Conservation (phyloP, 2,797 vertebrate genomes). For the Sibirionetta formosa region DNA sequence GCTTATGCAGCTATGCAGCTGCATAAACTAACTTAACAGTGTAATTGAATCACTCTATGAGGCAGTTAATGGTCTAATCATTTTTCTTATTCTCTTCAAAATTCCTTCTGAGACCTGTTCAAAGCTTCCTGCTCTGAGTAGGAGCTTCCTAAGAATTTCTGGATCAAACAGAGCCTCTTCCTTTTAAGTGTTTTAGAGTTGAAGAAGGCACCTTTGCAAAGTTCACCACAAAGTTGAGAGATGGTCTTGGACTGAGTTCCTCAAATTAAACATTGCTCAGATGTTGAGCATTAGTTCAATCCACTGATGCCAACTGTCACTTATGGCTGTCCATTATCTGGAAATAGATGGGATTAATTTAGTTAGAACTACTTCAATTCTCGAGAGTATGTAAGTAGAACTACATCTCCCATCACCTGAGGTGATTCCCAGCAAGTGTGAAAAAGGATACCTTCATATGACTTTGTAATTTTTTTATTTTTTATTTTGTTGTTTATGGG, state of each 20-base stretch:
- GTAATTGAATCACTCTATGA: neutral
- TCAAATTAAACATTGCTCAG: neutral
- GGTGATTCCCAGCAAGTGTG: neutral
- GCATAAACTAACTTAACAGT: slow-evolving; percentile 12
- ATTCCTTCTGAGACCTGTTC: neutral
- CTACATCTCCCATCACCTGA: neutral
- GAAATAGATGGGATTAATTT: neutral
- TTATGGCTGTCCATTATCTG: neutral
- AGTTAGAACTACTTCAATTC: neutral
- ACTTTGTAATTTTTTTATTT: neutral
- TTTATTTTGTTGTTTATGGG: neutral
- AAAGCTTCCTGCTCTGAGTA: neutral
- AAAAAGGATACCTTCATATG: neutral
- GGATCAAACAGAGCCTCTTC: slow-evolving; percentile 7
- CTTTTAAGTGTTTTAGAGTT: neutral
- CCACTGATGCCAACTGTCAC: neutral
- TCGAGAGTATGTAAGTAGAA: neutral
- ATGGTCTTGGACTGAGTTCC: neutral
- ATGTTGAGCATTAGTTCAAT: neutral
- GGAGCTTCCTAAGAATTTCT: neutral
- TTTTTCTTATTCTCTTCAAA: neutral
- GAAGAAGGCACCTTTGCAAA: neutral
- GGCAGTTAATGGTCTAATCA: neutral
- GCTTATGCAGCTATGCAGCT: neutral
- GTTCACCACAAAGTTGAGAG: neutral